A percentile compares a stretch with the other conserved stretches of the same genome.
Conservation (phyloP, 2,888 invertebrate genomes). For the Tridacna gigas region DNA sequence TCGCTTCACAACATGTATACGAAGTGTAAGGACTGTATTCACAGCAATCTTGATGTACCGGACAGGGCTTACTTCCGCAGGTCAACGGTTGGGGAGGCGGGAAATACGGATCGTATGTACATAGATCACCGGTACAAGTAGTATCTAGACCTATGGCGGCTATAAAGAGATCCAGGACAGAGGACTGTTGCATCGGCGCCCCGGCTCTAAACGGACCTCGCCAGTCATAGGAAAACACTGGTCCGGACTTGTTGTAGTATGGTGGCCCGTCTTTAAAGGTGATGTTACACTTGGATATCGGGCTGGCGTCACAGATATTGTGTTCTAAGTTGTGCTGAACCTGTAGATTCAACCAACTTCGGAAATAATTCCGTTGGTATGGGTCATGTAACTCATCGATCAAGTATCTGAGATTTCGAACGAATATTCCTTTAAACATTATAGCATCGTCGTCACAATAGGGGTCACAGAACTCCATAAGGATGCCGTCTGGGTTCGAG, state of each 20-base stretch:
- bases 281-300: slow-evolving; percentile 71
- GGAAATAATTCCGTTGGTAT: slow-evolving; percentile 48
- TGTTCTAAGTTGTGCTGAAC: slow-evolving; percentile 55
- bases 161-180: slow-evolving; percentile 68
- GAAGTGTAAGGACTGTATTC: slow-evolving; percentile 71
- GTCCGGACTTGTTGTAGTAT: slow-evolving; percentile 67
- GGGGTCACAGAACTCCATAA: slow-evolving; percentile 69
- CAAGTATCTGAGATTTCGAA: slow-evolving; percentile 65
- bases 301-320: slow-evolving; percentile 64
- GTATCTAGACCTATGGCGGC: slow-evolving; percentile 66
- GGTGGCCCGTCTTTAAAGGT: slow-evolving; percentile 71
- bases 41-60: slow-evolving; percentile 67
- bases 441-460: slow-evolving; percentile 67
- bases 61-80: slow-evolving; percentile 70
- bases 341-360: slow-evolving; percentile 66
- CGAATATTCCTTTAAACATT: slow-evolving; percentile 74
- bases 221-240: slow-evolving; percentile 72
- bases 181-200: slow-evolving; percentile 72
- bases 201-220: slow-evolving; percentile 68
- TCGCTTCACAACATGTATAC: slow-evolving; percentile 70
- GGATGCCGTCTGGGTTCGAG: slow-evolving; percentile 62
- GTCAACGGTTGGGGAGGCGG: slow-evolving; percentile 70
- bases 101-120: slow-evolving; percentile 67
- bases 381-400: slow-evolving; percentile 63
- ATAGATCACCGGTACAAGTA: slow-evolving; percentile 61